Conservation (phyloP, 2,797 vertebrate species). For the Syngnathus rostellatus region DNA sequence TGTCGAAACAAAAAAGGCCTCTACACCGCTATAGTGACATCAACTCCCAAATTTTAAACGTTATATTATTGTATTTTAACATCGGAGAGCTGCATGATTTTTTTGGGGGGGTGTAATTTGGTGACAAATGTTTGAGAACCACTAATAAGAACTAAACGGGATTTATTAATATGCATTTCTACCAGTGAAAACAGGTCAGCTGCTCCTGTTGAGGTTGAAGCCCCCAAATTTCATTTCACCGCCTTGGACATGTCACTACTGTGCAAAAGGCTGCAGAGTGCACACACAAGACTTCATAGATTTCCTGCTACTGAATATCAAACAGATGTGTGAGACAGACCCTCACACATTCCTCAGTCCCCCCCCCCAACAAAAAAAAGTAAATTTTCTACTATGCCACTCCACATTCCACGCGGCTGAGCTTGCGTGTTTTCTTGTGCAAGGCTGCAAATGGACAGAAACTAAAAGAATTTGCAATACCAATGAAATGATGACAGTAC, state of each 20-base stretch:
- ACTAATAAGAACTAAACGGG: too few relatives aligned
- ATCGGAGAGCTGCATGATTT: too few relatives aligned
- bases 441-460: background rate
- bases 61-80: too few relatives aligned
- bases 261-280: slow-evolving; percentile 16
- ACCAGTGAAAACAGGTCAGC: slow-evolving; percentile 27
- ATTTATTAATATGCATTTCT: slow-evolving; percentile 35
- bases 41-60: background rate
- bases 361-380: slow-evolving; percentile 28
- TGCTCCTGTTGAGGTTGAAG: background rate
- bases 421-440: background rate
- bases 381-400: slow-evolving; percentile 1
- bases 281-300: slow-evolving; percentile 1
- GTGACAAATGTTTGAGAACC: too few relatives aligned
- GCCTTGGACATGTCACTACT: slow-evolving; percentile 8
- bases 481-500: background rate
- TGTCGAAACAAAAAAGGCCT: slow-evolving; percentile 33
- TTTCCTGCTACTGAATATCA: slow-evolving; percentile 49
- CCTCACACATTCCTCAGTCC: slow-evolving; percentile 29
- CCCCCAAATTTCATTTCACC: background rate
- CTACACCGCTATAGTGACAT: slow-evolving; percentile 20
- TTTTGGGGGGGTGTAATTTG: too few relatives aligned
- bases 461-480: background rate
- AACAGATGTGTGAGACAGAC: slow-evolving; percentile 47
- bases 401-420: background rate